Percentiles rank a stretch among this genome's conserved stretches.
Evolutionary conservation across 2,113 vertebrate species (phyloP).

Genomic region (Hydropotes inermis): DNA sequence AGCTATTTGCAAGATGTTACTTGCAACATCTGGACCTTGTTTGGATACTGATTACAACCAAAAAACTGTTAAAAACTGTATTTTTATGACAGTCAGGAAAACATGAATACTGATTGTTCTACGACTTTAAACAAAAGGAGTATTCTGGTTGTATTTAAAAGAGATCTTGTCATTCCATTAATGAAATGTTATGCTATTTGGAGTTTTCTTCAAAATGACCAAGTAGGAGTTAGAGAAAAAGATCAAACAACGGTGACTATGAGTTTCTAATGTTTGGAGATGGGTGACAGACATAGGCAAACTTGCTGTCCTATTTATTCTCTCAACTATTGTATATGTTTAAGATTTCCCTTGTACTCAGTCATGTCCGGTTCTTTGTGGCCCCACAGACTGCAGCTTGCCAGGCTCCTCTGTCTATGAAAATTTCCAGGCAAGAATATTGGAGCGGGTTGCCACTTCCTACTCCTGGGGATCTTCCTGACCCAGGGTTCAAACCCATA

Average conservation of each 20-base stretch:
- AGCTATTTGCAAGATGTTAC: not conserved
- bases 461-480: not conserved
- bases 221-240: not conserved
- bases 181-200: not conserved
- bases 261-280: not conserved
- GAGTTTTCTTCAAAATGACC: not conserved
- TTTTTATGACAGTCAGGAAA: not conserved
- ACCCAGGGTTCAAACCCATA: not conserved
- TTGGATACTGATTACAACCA: not conserved
- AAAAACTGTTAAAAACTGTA: not conserved
- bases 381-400: not conserved
- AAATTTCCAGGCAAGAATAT: not conserved
- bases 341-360: not conserved
- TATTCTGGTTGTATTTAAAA: not conserved
- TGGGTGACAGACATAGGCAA: not conserved
- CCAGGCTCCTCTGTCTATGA: not conserved
- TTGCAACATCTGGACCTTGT: not conserved
- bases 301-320: not conserved
- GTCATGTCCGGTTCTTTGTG: rapidly evolving
- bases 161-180: not conserved
- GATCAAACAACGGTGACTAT: not conserved
- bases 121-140: not conserved
- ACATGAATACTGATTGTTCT: not conserved
- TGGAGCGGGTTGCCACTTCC: not conserved
- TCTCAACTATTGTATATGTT: not conserved